Evolutionary conservation across 2,888 invertebrate genomes (phyloP), one percentile per base, ranked within the genome.

Genomic region (Timema podura): DNA sequence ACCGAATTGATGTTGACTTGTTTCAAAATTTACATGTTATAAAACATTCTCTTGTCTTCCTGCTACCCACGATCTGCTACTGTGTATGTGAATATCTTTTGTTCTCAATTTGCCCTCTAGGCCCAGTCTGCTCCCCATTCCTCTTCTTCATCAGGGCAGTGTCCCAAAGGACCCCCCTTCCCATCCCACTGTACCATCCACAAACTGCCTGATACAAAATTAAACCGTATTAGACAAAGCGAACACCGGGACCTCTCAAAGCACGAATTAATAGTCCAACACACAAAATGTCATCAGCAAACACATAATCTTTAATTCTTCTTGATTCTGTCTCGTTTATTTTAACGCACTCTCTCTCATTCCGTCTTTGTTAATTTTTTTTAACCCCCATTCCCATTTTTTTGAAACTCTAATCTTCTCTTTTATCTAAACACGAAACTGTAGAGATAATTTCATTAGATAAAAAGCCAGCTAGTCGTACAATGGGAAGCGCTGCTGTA

Each of bases 161-260:
- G 30, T 30, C 30, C 61, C 61, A n/a, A 9, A 9, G 16, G 16
- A 11, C 30, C 16, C 61, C 30, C 61, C 61, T 61, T 30, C 61
- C 8, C 61, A 30, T 0, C 61, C 61, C 61, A 30, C 16, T 5
- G 44, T 9, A 15, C 61, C 54, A 54, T 49, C 64, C 69, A 54
- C 45, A 45, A 15, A 49, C 30, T 48, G 66, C 44, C 66, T 71
- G 70, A 68, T 73, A 70, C 73, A 73, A 70, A 73, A 73, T 73
- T 73, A 73, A 71, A 73, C 69, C 68, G 65, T 66, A 67, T 73
- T 65, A 73, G 71, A 73, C 73, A 73, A 73, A 68, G 70, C 64
- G 45, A 30, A 48, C 48, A 68, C 68, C 67, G 51, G 44, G 51
- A 70, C 70, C 71, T 67, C 71, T 48, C 30, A 65, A 66, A 69